Percentiles rank a stretch among this genome's conserved stretches.
Evolutionary conservation across 2,113 vertebrate genomes (phyloP).

Genomic region (Scophthalmus maximus): DNA sequence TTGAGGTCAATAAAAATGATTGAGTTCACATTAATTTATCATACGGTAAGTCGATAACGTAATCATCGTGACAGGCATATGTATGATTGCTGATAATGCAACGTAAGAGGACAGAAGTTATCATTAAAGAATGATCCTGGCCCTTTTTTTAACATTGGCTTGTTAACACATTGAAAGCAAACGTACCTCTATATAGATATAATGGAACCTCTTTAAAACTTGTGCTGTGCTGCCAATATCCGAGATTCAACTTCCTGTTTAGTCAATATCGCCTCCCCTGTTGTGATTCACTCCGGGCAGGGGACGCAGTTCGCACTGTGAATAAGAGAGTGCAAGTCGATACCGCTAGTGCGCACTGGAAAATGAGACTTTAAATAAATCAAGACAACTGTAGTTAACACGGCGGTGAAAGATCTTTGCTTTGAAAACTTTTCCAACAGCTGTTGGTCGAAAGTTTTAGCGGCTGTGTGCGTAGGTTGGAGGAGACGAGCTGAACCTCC

Average conservation of each 20-base stretch:
- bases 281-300: constrained; percentile 1
- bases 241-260: neutral
- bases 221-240: neutral
- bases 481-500: constrained; percentile 22
- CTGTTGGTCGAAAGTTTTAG: neutral
- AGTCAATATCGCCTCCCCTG: neutral
- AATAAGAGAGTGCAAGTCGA: neutral
- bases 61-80: too few species aligned
- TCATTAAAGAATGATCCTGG: too few species aligned
- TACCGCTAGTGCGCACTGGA: neutral
- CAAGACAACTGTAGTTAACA: constrained; percentile 3
- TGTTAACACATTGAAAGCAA: neutral
- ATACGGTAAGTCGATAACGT: too few species aligned
- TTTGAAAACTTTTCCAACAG: constrained; percentile 4
- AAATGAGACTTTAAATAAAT: constrained; percentile 15
- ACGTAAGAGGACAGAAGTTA: too few species aligned
- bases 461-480: neutral
- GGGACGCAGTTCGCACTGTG: neutral
- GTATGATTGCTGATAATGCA: too few species aligned
- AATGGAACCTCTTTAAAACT: neutral
- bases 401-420: neutral
- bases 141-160: neutral
- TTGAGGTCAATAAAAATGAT: too few species aligned
- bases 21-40: too few species aligned
- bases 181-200: too few species aligned